A percentile compares a stretch with the other conserved stretches of the same genome.
phyloP scores from a whole-genome alignment of 53 echinoderm and acorn worm species.

The Stichopus horrens region DNA sequence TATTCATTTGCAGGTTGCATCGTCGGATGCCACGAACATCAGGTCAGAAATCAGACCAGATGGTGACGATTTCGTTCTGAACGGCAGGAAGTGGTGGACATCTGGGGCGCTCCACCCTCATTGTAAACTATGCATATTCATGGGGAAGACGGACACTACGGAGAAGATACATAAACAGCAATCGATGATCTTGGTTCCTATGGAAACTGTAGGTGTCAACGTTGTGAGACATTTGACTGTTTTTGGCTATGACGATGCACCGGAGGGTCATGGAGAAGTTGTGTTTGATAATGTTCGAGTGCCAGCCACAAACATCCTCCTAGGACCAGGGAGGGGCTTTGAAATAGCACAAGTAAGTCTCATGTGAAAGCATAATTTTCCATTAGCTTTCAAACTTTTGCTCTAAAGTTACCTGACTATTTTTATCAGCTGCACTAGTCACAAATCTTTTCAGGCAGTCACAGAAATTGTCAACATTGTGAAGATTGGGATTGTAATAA shows the following conservation, averaged over 20 bases:
- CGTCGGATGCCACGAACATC: constrained; percentile 97
- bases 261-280: constrained; percentile 85
- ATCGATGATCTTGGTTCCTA: constrained; percentile 94
- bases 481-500: no score
- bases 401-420: no score
- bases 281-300: constrained; percentile 82
- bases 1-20: constrained; percentile 70
- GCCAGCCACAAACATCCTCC: constrained; percentile 78
- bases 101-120: constrained; percentile 89
- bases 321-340: constrained; percentile 91
- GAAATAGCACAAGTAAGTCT: constrained; percentile 90
- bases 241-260: constrained; percentile 89
- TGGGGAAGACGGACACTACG: constrained; percentile 89
- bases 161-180: constrained; percentile 80
- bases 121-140: constrained; percentile 94
- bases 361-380: not conserved
- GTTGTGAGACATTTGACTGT: constrained; percentile 79
- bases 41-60: constrained; percentile 63
- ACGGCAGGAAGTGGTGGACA: constrained; percentile 97
- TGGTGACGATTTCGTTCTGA: constrained; percentile 72
- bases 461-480: no score
- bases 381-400: no score
- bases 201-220: constrained; percentile 79
- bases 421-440: no score
- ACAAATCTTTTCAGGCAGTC: no score